Conservation (phyloP, 2,113 vertebrate species). For the Riparia riparia region DNA sequence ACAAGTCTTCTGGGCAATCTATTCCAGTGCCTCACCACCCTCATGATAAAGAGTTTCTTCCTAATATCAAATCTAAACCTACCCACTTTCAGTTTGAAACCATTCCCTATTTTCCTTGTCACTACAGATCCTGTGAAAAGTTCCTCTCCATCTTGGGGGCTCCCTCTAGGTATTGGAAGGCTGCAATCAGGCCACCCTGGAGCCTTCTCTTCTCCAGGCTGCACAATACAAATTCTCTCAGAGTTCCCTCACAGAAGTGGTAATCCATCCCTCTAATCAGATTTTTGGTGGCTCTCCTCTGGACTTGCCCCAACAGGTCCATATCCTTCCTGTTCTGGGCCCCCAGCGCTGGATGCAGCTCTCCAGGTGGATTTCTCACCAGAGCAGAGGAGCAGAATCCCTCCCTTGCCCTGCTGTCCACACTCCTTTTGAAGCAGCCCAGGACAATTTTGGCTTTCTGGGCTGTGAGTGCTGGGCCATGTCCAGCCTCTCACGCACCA, state of each 20-base stretch:
- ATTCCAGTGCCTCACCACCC: not conserved
- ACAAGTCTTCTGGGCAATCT: not conserved
- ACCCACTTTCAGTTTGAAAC: not conserved
- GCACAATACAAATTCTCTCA: not conserved
- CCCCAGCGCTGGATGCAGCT: not conserved
- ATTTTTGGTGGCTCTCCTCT: not conserved
- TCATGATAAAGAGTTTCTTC: not conserved
- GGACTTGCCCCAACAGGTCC: accelerated
- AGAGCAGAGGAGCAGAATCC: not conserved
- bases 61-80: not conserved
- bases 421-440: not conserved
- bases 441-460: not conserved
- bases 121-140: not conserved
- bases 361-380: not conserved
- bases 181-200: not conserved
- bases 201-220: not conserved
- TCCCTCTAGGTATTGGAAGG: not conserved
- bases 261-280: not conserved
- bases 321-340: not conserved
- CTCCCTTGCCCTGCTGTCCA: not conserved
- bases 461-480: not conserved
- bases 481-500: not conserved
- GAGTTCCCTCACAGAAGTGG: not conserved
- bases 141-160: not conserved
- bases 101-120: not conserved